Base-by-base conservation (phyloP, 35 echinoderm and acorn worm species). In the Lytechinus variegatus region DNA sequence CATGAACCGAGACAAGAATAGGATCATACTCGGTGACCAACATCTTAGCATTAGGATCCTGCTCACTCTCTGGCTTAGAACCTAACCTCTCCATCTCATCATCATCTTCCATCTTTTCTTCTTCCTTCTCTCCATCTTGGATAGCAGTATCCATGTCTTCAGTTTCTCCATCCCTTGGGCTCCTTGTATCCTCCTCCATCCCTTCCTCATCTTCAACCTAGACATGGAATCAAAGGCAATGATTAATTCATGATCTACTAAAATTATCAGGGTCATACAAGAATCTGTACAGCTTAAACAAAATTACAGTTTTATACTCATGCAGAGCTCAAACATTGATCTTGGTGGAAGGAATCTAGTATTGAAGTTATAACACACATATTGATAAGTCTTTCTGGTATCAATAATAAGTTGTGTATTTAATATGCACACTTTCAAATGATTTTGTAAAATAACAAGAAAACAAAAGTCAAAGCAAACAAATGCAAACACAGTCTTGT, bases 21-120 rank as follows among this genome's bases (percentile, higher is more conserved):
- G 97, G 97, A 54, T 96, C 93, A 94, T 97, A 98, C 52, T 91
- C 86, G 28, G 98, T 96, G 11, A 99, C 97, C 28, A 99, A 86
- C 97, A 97, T 96, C 93, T 89, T 97, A 27, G 94, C 94, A 27
- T 95, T 92, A 14, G 98, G 97, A 54, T 99, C 98, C 12, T 52
- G 16, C 52, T 54, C 56, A 89, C 87, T 54, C 52, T 94, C 88
- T 29, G 88, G 88, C 16, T 87, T 91, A 21, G 66, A 79, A 51
- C 88, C 88, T 10, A 44, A 54, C 52, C 88, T 60, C 55, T 95
- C 93, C 27, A 16, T 54, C n/a, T 51, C 92, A 89, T 87, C 92
- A 89, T 87, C 57, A n/a, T 97, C 92, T 52, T 56, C 60, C 10
- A 60, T 91, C 24, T 88, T 95, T 94, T 86, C 56, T 95, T 89